Evolutionary conservation across 1,140 invertebrate species (phyloP).

Genomic region (Saxidomus purpurata): DNA sequence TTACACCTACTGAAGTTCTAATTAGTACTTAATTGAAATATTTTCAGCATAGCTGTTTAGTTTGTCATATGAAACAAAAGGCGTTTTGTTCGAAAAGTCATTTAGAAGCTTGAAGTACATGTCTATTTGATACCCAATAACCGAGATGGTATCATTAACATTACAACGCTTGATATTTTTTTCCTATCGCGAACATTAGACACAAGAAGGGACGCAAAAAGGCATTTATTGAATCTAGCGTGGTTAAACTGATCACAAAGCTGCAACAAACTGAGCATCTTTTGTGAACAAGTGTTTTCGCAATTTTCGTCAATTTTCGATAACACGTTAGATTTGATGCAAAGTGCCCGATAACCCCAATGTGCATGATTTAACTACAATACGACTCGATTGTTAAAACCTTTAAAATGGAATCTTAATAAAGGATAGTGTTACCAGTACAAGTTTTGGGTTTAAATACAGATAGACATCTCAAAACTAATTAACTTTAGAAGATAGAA

Average conservation of each 20-base stretch:
- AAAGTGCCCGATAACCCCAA: background rate
- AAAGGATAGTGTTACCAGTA: background rate
- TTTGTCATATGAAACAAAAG: slow-evolving; percentile 22
- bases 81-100: slow-evolving; percentile 11
- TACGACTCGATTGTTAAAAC: slow-evolving; percentile 12
- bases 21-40: slow-evolving; percentile 49
- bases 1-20: background rate
- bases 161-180: slow-evolving; percentile 11
- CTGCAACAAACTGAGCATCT: background rate
- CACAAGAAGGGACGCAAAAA: background rate
- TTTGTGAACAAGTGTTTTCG: slow-evolving; percentile 28
- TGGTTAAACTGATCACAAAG: background rate
- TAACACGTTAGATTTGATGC: slow-evolving; percentile 42
- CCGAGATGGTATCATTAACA: slow-evolving; percentile 12
- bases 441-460: slow-evolving; percentile 14
- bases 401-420: slow-evolving; percentile 52
- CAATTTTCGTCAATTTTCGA: slow-evolving; percentile 33
- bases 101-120: slow-evolving; percentile 10
- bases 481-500: slow-evolving; percentile 16
- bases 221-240: slow-evolving; percentile 44
- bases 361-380: background rate
- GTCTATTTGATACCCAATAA: background rate
- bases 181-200: background rate
- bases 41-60: background rate
- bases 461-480: slow-evolving; percentile 32